Base-by-base conservation (phyloP, 2,113 vertebrate genomes). In the Microcebus griseorufus region DNA sequence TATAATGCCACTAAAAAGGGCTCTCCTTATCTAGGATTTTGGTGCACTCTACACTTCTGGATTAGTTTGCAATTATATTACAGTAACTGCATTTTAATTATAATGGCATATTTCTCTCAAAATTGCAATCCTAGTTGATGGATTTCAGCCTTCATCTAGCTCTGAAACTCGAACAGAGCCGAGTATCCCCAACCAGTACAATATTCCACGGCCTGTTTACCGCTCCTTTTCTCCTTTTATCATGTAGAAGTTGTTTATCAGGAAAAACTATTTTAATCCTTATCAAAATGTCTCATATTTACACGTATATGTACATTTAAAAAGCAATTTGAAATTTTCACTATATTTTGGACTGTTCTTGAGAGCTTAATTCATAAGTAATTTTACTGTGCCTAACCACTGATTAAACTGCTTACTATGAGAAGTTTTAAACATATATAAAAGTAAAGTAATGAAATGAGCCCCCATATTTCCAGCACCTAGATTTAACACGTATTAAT, bases 291-390 rank as follows among this genome's bases (percentile, higher is more conserved):
- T 29, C 20, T 65, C 25, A 64, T 51, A 87, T 94, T 96, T 91
- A 79, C 51, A 76, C 29, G 72, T 51, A 75, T 29, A 60, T 95
- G 39, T 37, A 10, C 2, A 14, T 37, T 39, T 39, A 75, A 95
- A 95, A 82, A 97, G n/a, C 65, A 92, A 93, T 79, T 8, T 84
- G 23, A 37, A 48, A 9, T 79, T 95, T 97, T 69, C n/a, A 76
- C 17, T 87, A 22, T 37, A 81, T 95, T 79, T 89, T 85, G 18
- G 78, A 25, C n/a, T 73, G 32, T 5, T 95, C 16, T 70, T 92
- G 12, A 76, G 10, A 94, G n/a, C 48, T 94, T 75, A 39, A 27
- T 62, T 14, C 20, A 14, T 79, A 97, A 65, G 69, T 86, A 53
- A 81, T 70, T 92, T 80, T 25, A 76, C 58, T 67, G 62, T 29